Conservation (phyloP, 1,140 invertebrate species). For the Drosophila rhopaloa region DNA sequence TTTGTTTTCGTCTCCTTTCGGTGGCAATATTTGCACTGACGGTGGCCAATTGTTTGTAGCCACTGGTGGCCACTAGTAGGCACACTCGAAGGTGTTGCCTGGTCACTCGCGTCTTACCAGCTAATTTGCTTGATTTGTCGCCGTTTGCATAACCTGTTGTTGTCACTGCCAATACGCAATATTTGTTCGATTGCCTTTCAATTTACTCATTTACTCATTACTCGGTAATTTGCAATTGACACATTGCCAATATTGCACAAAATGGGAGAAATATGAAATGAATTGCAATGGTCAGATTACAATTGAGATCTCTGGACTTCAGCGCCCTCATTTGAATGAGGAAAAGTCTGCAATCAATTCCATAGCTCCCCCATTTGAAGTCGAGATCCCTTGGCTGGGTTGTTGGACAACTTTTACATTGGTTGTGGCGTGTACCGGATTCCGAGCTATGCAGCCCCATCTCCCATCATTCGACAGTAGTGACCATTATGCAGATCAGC, state of each 20-base stretch:
- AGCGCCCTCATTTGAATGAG: constrained; percentile 43
- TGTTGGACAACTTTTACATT: constrained; percentile 77
- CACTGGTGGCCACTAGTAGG: constrained; percentile 2
- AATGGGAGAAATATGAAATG: constrained; percentile 15
- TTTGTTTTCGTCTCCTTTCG: constrained; percentile 48
- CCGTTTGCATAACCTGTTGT: constrained; percentile 63
- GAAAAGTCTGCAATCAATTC: constrained; percentile 53
- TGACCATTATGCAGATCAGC: constrained; percentile 70
- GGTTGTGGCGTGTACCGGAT: constrained; percentile 21
- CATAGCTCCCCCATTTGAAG: constrained; percentile 7
- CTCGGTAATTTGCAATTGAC: constrained; percentile 59
- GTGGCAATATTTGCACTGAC: constrained; percentile 29
- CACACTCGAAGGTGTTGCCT: constrained; percentile 17
- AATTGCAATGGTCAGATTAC: constrained; percentile 42
- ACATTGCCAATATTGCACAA: constrained; percentile 60
- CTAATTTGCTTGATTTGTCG: constrained; percentile 52
- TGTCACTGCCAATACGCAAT: constrained; percentile 53
- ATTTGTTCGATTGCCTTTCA: constrained; percentile 78
- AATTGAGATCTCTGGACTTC: constrained; percentile 18
- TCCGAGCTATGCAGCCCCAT: constrained; percentile 35
- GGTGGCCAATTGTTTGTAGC: constrained; percentile 36
- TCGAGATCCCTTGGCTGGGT: constrained; percentile 63
- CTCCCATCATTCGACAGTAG: constrained; percentile 33
- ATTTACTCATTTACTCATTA: constrained; percentile 64
- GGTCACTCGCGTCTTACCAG: constrained; percentile 45